Evolutionary conservation across 1,140 invertebrate species (phyloP).

Genomic region (Trinorchestia longiramus): DNA sequence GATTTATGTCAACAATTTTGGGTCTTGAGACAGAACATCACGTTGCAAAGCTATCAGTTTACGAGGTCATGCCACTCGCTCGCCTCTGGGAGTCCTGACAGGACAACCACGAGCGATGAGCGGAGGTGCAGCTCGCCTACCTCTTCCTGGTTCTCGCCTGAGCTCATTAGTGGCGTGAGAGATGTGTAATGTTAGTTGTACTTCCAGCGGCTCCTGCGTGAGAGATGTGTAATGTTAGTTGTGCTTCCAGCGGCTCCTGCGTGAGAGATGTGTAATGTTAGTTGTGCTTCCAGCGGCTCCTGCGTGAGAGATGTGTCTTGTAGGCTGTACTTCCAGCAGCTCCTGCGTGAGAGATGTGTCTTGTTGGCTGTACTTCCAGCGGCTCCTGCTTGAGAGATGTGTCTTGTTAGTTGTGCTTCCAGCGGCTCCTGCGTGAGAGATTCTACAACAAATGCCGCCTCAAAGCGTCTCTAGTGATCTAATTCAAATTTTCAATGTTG

Average conservation of each 20-base stretch:
- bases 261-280: background rate
- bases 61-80: background rate
- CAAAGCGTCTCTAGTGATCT: no score
- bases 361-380: no score
- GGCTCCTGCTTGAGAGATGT: no score
- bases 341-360: background rate
- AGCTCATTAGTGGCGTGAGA: background rate
- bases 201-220: background rate
- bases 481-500: no score
- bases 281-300: background rate
- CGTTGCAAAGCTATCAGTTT: background rate
- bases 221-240: background rate
- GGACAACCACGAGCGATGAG: background rate
- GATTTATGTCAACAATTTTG: background rate
- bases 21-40: background rate
- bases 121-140: background rate
- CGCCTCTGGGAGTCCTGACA: background rate
- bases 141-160: background rate
- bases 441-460: no score
- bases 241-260: background rate
- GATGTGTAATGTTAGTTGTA: background rate
- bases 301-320: background rate
- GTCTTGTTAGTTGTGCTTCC: no score
- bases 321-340: background rate
- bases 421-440: no score